These are phyloP conservation scores for Eristalinus aeneus DNA, from an alignment of 2,888 invertebrate species.

Conservation along the genomic window DNA sequence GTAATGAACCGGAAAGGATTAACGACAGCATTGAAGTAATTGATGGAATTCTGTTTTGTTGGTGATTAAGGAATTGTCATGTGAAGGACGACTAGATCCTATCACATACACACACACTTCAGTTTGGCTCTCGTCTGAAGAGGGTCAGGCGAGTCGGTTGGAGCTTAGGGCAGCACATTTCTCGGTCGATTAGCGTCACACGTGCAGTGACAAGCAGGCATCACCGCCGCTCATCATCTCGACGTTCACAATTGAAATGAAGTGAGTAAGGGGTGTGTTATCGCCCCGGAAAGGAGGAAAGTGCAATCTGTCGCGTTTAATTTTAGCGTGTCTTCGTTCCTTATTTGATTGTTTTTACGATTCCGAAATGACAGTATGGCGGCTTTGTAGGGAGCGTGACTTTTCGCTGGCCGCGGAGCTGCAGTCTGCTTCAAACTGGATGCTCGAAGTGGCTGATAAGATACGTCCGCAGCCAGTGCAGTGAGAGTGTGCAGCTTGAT, in stretches of 20 bases:
- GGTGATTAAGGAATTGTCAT: conserved; percentile 48
- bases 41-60: conserved; percentile 51
- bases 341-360: conserved; percentile 47
- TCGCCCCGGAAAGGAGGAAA: conserved; percentile 16
- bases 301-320: conserved; percentile 37
- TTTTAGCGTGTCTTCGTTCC: conserved; percentile 29
- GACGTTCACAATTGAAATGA: background rate
- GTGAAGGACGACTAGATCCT: conserved; percentile 1
- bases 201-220: background rate
- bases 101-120: background rate
- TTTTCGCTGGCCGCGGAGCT: conserved; percentile 16
- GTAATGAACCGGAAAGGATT: conserved; percentile 69
- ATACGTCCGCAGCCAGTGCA: background rate
- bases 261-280: background rate
- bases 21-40: conserved; percentile 64
- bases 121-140: background rate
- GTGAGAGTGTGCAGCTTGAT: conserved; percentile 5
- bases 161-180: background rate
- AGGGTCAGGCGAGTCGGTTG: background rate
- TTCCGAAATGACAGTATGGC: conserved; percentile 50
- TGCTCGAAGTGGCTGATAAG: conserved; percentile 1
- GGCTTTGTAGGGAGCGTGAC: conserved; percentile 11
- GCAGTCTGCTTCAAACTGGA: conserved; percentile 37
- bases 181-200: background rate
- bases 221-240: background rate